phyloP scores from a whole-genome alignment of 2,888 invertebrate genomes.

The Philonicus albiceps region DNA sequence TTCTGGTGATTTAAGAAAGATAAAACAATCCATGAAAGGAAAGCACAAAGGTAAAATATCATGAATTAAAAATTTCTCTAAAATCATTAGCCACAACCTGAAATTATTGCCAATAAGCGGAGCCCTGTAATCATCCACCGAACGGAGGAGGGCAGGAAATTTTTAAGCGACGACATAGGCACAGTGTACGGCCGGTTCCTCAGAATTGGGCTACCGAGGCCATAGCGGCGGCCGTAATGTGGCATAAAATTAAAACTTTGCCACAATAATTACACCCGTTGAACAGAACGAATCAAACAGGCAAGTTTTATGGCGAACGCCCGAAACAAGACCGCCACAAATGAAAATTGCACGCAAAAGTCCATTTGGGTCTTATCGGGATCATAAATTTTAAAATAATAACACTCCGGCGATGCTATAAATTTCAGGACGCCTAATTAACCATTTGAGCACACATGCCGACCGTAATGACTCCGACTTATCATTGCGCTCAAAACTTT shows the following conservation, averaged over 20 bases:
- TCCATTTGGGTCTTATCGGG: slow-evolving; percentile 22
- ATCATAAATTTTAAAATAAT: slow-evolving; percentile 32
- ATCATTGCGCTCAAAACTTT: slow-evolving; percentile 3
- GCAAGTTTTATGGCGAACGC: background rate
- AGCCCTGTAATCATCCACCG: background rate
- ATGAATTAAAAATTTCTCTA: background rate
- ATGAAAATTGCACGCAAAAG: slow-evolving; percentile 28
- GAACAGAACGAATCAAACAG: slow-evolving; percentile 17
- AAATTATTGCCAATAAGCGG: background rate
- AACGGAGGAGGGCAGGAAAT: background rate
- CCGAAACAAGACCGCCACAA: background rate
- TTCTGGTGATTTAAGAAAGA: background rate
- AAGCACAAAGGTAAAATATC: background rate
- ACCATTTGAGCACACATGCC: slow-evolving; percentile 23
- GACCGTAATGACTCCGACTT: background rate
- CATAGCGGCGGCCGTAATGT: slow-evolving; percentile 29
- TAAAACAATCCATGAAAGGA: background rate
- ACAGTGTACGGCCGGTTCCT: background rate
- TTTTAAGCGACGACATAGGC: background rate
- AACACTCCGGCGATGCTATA: slow-evolving; percentile 35
- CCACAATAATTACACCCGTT: slow-evolving; percentile 41
- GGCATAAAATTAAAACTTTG: slow-evolving; percentile 45
- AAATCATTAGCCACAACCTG: background rate
- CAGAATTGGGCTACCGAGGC: background rate
- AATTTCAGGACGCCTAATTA: slow-evolving; percentile 34